A percentile compares a stretch with the other conserved stretches of the same genome.
Conservation (phyloP, 2,113 vertebrate genomes). For the Pampusana beccarii region DNA sequence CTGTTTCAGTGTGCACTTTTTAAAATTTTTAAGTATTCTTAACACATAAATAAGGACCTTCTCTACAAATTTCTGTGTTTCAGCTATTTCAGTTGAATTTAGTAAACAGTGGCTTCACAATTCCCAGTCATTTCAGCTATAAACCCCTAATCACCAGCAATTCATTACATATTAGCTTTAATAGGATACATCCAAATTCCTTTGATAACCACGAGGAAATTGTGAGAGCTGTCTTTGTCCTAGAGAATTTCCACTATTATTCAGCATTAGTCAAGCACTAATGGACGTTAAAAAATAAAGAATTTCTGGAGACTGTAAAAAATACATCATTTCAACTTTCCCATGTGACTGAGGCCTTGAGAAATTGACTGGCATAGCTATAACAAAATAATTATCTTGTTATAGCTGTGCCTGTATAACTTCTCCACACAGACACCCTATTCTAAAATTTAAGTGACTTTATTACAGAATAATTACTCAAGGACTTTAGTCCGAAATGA, state of each 20-base stretch:
- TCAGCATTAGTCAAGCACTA: conserved; percentile 47
- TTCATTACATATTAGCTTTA: conserved; percentile 21
- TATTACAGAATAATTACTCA: conserved; percentile 63
- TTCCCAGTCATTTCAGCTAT: not conserved
- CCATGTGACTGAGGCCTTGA: conserved; percentile 21
- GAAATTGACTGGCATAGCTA: conserved; percentile 52
- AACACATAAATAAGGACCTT: not conserved
- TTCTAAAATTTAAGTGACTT: conserved; percentile 64
- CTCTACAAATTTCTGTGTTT: not conserved
- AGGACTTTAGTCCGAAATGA: conserved; percentile 32
- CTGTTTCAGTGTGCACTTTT: not conserved
- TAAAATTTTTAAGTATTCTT: not conserved
- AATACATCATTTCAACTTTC: conserved; percentile 47
- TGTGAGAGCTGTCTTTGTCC: not conserved
- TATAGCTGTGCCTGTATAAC: conserved; percentile 45
- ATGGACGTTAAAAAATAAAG: conserved; percentile 61
- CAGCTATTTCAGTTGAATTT: not conserved
- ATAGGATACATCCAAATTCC: conserved; percentile 34
- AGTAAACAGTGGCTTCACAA: not conserved
- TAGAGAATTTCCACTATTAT: conserved; percentile 26
- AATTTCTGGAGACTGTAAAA: conserved; percentile 37
- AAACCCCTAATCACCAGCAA: not conserved
- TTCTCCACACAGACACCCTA: conserved; percentile 47
- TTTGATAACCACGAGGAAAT: conserved; percentile 6
- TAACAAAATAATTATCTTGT: conserved; percentile 65